Evolutionary conservation across 2,113 vertebrate species (phyloP).

Genomic region (Protomyctophum bolini): DNA sequence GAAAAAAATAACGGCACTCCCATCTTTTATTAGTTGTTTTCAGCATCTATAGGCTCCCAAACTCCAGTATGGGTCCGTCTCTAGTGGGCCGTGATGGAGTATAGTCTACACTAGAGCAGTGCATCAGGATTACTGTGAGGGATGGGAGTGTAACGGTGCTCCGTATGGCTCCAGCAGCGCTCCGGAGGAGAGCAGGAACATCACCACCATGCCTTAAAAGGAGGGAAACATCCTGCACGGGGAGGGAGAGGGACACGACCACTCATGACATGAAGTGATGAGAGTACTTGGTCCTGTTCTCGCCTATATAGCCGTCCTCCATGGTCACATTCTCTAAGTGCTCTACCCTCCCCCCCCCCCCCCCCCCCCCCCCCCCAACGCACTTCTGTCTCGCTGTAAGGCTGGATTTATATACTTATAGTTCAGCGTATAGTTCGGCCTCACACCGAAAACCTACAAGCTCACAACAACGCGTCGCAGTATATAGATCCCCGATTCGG

Average conservation of each 20-base stretch:
- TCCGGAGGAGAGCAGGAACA: constrained; percentile 50
- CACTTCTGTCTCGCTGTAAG: too few relatives aligned
- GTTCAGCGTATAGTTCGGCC: too few relatives aligned
- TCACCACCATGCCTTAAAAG: constrained; percentile 74
- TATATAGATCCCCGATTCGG: not conserved
- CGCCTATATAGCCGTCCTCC: constrained; percentile 28
- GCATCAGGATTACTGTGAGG: not conserved
- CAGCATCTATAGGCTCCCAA: too few relatives aligned
- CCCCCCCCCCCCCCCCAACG: too few relatives aligned
- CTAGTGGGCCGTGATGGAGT: not conserved
- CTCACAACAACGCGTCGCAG: too few relatives aligned
- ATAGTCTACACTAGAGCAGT: not conserved
- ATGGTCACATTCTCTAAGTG: constrained; percentile 12
- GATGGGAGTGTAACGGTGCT: constrained; percentile 5
- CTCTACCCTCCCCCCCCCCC: not conserved
- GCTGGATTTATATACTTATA: too few relatives aligned
- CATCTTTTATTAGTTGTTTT: too few relatives aligned
- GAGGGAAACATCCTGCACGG: constrained; percentile 58
- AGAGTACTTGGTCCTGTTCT: constrained; percentile 35
- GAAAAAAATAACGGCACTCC: too few relatives aligned
- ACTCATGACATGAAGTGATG: constrained; percentile 39
- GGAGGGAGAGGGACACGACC: constrained; percentile 33
- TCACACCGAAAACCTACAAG: too few relatives aligned
- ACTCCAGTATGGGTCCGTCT: too few relatives aligned
- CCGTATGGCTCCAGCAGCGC: constrained; percentile 38